These are phyloP conservation scores for Coecobrya sp. DNA, from an alignment of 2,888 invertebrate species.

Conservation along the genomic window DNA sequence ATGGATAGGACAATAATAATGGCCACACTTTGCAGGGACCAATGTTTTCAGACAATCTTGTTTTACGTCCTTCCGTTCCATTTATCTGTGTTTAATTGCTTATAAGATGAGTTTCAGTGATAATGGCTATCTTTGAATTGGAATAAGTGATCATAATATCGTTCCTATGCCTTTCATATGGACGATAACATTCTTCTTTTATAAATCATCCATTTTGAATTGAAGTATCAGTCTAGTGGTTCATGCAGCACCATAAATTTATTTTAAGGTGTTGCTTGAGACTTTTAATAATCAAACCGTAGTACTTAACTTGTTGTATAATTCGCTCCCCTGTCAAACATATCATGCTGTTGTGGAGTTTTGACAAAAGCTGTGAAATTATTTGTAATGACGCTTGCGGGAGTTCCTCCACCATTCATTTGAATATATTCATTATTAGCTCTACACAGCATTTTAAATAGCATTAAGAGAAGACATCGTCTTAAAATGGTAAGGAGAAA, in stretches of 20 bases:
- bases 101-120: too few relatives aligned
- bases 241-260: slow-evolving; percentile 45
- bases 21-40: too few relatives aligned
- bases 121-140: background rate
- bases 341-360: background rate
- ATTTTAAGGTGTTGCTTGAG: background rate
- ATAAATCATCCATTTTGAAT: background rate
- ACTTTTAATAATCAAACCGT: background rate
- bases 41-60: too few relatives aligned
- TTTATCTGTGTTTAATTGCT: too few relatives aligned
- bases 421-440: too few relatives aligned
- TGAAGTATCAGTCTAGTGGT: slow-evolving; percentile 59
- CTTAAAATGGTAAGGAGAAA: background rate
- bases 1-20: background rate
- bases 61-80: too few relatives aligned
- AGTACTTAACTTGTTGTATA: background rate
- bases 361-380: too few relatives aligned
- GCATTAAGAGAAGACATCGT: too few relatives aligned
- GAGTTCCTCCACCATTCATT: too few relatives aligned
- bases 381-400: too few relatives aligned
- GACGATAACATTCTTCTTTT: background rate
- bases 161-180: background rate
- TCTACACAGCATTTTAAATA: too few relatives aligned
- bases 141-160: background rate
- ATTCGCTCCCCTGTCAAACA: background rate